Conservation (phyloP, 2,888 invertebrate species). For the Agriopis aurantiaria region DNA sequence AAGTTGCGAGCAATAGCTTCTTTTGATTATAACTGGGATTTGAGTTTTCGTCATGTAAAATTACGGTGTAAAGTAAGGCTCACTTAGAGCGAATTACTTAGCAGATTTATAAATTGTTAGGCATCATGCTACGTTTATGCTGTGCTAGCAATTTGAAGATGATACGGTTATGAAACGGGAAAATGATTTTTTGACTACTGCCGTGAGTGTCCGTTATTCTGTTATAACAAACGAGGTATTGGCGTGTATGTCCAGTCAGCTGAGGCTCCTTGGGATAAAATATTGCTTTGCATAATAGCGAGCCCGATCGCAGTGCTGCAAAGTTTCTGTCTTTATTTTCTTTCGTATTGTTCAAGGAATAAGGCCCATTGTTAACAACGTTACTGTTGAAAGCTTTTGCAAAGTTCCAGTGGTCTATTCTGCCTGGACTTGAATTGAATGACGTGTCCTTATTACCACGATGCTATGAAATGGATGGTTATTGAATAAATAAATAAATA, state of each 20-base stretch:
- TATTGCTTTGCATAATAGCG: slow-evolving; percentile 55
- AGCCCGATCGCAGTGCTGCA: slow-evolving; percentile 48
- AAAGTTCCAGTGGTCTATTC: slow-evolving; percentile 49
- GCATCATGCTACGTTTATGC: background rate
- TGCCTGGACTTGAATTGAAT: slow-evolving; percentile 72
- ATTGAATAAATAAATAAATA: slow-evolving; percentile 24
- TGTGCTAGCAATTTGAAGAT: slow-evolving; percentile 1
- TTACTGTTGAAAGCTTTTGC: slow-evolving; percentile 26
- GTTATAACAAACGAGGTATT: slow-evolving; percentile 14
- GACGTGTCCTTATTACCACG: slow-evolving; percentile 74
- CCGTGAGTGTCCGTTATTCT: slow-evolving; percentile 6
- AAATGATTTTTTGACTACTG: background rate
- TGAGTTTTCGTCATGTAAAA: background rate
- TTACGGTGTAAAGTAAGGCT: too few relatives aligned
- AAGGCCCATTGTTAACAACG: slow-evolving; percentile 50
- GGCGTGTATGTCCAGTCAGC: slow-evolving; percentile 47
- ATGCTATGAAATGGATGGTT: slow-evolving; percentile 51
- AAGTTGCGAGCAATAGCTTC: slow-evolving; percentile 51
- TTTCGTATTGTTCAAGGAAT: slow-evolving; percentile 45
- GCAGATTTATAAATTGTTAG: slow-evolving; percentile 6
- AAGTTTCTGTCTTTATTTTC: slow-evolving; percentile 26
- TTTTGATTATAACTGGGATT: slow-evolving; percentile 25
- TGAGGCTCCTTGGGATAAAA: slow-evolving; percentile 46
- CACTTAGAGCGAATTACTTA: background rate
- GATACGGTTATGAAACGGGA: slow-evolving; percentile 6